Base-by-base conservation (phyloP, 1,140 invertebrate genomes). In the Philaenus spumarius region DNA sequence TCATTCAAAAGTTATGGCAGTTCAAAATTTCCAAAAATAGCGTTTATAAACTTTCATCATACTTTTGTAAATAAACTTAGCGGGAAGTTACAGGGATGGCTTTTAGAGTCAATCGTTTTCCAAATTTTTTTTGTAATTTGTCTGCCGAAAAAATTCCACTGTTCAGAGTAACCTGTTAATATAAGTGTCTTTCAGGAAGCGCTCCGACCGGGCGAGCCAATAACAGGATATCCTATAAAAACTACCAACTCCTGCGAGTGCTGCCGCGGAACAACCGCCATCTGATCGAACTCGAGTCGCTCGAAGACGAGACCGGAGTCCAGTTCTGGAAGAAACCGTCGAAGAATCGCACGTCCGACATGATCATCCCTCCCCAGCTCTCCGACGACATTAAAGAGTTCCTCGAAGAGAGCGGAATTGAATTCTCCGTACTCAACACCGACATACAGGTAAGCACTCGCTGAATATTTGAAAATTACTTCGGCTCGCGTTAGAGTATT, bases 361-460 rank as follows among this genome's bases (percentile, higher is more conserved):
- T 90, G 1, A 75, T 90, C 20, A 78, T 89, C 17, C 80, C 85
- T 1, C 84, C 85, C 7, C 79, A 81, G 35, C 72, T 84, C 37
- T 64, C 82, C 2, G 66, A 71, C 0, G 81, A 85, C 42, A 73
- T 89, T 0, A 82, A 83, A 66, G 77, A 80, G 24, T 81, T 82
- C 53, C 68, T 90, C 1, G 77, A 78, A 40, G 77, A 80, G 6
- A 77, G 78, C 53, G 77, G 78, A 30, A 82, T 90, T 9, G 75
- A 82, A 23, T 85, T 80, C 64, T 78, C 81, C 48, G 78, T 89
- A 1, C 69, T 89, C 37, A 85, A 89, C 67, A 78, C 81, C 55
- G 85, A 91, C 70, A 76, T 90, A 59, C 78, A 84, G 78, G 84
- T 86, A 78, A 61, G 55, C n/a, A n/a, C n/a, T n/a, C n/a, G n/a